A percentile compares a stretch with the other conserved stretches of the same genome.
Conservation (phyloP, 2,113 vertebrate species). For the Recurvirostra avosetta region DNA sequence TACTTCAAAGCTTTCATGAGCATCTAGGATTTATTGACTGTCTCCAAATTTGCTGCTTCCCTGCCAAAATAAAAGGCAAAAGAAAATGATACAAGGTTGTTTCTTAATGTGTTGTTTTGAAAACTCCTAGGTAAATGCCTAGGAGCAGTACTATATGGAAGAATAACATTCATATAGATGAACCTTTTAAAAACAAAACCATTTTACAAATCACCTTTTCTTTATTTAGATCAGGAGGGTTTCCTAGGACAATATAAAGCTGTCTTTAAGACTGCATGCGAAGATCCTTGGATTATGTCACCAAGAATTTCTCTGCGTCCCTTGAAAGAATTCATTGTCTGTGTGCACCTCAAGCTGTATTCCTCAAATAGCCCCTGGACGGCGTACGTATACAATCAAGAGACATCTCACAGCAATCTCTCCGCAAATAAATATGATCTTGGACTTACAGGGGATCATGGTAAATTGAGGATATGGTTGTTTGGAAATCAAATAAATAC, state of each 20-base stretch:
- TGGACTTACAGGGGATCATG: constrained; percentile 46
- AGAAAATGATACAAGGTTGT: background rate
- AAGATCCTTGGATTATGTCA: constrained; percentile 59
- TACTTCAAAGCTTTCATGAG: background rate
- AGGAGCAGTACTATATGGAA: background rate
- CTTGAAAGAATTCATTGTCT: constrained; percentile 65
- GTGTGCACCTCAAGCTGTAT: constrained; percentile 62
- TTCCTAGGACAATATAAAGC: constrained; percentile 64
- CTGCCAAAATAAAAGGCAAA: background rate
- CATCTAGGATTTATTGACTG: background rate
- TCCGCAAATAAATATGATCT: constrained; percentile 40
- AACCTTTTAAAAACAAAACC: background rate
- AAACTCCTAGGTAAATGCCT: background rate
- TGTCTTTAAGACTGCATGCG: constrained; percentile 51
- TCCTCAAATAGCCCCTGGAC: constrained; percentile 23
- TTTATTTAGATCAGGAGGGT: constrained; percentile 51
- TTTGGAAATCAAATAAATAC: constrained; percentile 46
- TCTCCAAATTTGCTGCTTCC: background rate
- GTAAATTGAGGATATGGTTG: constrained; percentile 62
- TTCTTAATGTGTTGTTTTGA: background rate
- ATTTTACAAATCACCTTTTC: background rate
- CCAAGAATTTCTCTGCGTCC: constrained; percentile 48
- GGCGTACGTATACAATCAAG: constrained; percentile 61
- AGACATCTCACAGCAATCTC: background rate
- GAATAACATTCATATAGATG: background rate